Evolutionary conservation across 2,113 vertebrate species (phyloP).

Genomic region (Acrocephalus kingi): DNA sequence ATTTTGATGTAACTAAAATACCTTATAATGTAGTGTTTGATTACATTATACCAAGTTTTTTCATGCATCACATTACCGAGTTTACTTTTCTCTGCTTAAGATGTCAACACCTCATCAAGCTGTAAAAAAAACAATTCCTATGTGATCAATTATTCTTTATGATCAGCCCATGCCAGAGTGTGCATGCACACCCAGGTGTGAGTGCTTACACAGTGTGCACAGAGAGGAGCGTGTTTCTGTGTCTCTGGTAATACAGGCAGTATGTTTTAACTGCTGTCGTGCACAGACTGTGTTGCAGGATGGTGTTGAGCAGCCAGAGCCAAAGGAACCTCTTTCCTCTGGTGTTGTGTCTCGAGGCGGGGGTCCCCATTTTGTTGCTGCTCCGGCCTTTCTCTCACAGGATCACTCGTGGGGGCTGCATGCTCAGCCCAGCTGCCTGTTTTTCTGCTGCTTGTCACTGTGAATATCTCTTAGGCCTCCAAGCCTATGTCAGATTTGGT

Average conservation of each 20-base stretch:
- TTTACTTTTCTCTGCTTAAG: slow-evolving; percentile 11
- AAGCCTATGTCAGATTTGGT: background rate
- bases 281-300: background rate
- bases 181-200: fast-evolving
- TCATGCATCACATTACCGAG: background rate
- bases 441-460: background rate
- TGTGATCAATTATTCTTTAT: slow-evolving; percentile 25
- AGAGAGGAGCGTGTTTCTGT: fast-evolving
- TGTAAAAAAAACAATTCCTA: background rate
- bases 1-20: background rate
- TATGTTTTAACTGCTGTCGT: fast-evolving
- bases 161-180: background rate
- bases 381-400: background rate
- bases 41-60: background rate
- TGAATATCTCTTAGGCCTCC: background rate
- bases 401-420: fast-evolving
- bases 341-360: fast-evolving
- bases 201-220: fast-evolving
- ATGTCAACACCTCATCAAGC: background rate
- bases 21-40: background rate
- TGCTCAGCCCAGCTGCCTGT: background rate
- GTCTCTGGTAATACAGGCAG: background rate
- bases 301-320: background rate
- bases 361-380: background rate
- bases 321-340: background rate